Evolutionary conservation across 1,140 invertebrate species (phyloP), one percentile per base, ranked within the genome.

Genomic region (Papilio glaucus): DNA sequence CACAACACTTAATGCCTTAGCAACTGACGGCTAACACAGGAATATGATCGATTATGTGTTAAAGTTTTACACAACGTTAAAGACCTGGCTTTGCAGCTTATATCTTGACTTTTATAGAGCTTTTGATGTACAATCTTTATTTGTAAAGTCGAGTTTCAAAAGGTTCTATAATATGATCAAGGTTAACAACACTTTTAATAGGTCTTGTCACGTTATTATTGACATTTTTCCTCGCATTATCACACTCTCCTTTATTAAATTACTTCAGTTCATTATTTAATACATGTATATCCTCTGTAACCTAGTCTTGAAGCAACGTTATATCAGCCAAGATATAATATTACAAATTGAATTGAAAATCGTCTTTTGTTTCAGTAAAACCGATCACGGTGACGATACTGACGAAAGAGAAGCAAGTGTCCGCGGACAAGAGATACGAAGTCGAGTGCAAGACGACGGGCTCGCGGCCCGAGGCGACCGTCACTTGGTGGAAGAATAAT

Each of bases 401-500:
- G 74, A 96, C 96, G 57, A 97, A 97, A 89, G 96, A 97, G 86
- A 94, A 95, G 74, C 95, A 95, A 82, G 95, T 98, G 15, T 96
- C 96, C 9, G 96, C 97, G 0, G 97, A 97, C 76, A 96, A 96
- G 84, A 94, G 95, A 74, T 97, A 97, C 83, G 96, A 98, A 75
- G 95, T 98, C 24, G 96, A 97, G 84, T 98, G 97, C 84, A 95
- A 96, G 78, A 96, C 97, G 24, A 95, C 95, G 0, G 97, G 97
- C 45, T 98, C 97, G 0, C 94, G 96, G 72, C 97, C 97, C 0
- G 95, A 96, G 76, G 96, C 97, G 2, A 91, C 95, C n/a, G 97
- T 98, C 80, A 96, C 96, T 21, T 98, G 97, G 96, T 97, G 96
- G 96, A 97, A 97, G 85, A 96, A 96, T 74, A 96, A 95, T 84